Evolutionary conservation across 2,888 invertebrate genomes (phyloP), one percentile per base, ranked within the genome.

Genomic region (Deroplatys truncata): DNA sequence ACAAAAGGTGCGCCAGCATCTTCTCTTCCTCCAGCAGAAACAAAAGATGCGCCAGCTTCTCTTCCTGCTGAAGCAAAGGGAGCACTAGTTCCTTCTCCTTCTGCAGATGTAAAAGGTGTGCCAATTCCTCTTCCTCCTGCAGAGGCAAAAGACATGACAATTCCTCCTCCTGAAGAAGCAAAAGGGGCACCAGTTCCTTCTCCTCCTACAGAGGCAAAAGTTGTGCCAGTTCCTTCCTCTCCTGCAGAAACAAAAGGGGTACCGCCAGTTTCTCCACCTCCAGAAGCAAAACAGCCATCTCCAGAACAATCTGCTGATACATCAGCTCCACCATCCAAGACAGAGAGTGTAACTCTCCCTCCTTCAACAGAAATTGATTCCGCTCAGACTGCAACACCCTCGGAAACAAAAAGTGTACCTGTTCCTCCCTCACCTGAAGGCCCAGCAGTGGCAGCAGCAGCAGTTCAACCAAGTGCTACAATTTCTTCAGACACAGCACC

Each of bases 231-330:
- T 90, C 89, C 85, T 49, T 91, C n/a, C n/a, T n/a, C 92, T 90
- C 91, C 89, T 84, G 84, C 89, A 72, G 88, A 90, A 91, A 91
- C 91, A 92, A 92, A 88, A 91, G 92, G 92, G 88, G 88, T 89
- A n/a, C n/a, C n/a, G 87, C 82, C 90, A 87, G 89, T n/a, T 31
- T 7, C 85, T 85, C 28, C 25, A 28, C 7, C 35, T 43, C 25
- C 16, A 85, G 49, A 43, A 85, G 28, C n/a, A n/a, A n/a, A n/a
- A n/a, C n/a, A n/a, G n/a, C n/a, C 4, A 35, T 28, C 29, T 72
- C 13, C 82, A 72, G 25, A 49, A 16, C 10, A 8, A 5, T 13
- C 13, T 13, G 20, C n/a, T 8, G 35, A 0, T 9, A 0, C 28
- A 87, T 29, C 87, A 29, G 31, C 82, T n/a, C 15, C 82, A 16